These are phyloP conservation scores for Lepidothrix coronata DNA, from an alignment of 2,113 vertebrate species.

Conservation along the genomic window DNA sequence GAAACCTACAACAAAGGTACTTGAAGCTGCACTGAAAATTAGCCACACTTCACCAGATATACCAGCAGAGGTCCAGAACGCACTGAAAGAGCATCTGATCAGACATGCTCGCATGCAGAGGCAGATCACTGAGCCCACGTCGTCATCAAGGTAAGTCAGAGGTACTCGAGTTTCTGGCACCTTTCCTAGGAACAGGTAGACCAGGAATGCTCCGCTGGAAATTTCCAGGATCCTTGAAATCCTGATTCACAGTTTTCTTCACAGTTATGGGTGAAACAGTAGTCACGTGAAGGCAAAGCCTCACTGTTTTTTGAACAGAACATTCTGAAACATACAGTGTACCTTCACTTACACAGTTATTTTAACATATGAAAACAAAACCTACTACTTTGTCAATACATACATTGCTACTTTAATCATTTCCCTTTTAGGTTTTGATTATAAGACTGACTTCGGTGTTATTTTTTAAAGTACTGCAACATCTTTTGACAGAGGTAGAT, in stretches of 20 bases:
- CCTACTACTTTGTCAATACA: background rate
- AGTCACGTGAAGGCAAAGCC: background rate
- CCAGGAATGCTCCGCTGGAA: background rate
- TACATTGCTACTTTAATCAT: background rate
- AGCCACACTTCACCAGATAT: slow-evolving; percentile 99
- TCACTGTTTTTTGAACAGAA: background rate
- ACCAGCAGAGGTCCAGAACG: slow-evolving; percentile 93
- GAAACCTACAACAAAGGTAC: slow-evolving; percentile 77
- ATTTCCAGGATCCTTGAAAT: background rate
- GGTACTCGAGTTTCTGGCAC: background rate
- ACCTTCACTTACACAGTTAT: background rate
- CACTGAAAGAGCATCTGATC: slow-evolving; percentile 87
- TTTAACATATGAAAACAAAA: background rate
- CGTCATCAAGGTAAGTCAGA: slow-evolving; percentile 88
- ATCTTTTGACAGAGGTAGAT: background rate
- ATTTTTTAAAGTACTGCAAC: background rate
- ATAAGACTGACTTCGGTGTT: background rate
- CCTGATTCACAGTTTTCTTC: background rate
- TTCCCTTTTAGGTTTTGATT: background rate
- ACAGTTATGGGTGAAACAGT: background rate
- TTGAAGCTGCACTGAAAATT: slow-evolving; percentile 96
- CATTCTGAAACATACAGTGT: background rate
- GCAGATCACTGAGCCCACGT: slow-evolving; percentile 94
- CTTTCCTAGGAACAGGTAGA: background rate
- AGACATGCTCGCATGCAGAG: slow-evolving; percentile 92